These are phyloP conservation scores for Spea hammondii DNA, from an alignment of 2,797 vertebrate species.

Conservation along the genomic window DNA sequence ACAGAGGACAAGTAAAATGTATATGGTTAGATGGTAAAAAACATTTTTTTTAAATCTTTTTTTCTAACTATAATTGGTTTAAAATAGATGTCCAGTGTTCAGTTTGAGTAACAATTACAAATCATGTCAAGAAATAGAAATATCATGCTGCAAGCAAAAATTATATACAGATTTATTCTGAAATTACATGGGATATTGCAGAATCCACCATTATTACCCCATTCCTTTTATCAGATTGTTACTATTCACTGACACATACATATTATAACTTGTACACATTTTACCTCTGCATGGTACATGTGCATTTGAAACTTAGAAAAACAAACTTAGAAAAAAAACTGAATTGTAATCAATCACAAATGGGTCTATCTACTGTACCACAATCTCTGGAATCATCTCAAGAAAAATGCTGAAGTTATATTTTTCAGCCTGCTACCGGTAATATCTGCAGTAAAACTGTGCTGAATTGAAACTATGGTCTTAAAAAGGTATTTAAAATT, in stretches of 20 bases:
- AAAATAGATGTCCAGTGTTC: background rate
- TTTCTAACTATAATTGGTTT: background rate
- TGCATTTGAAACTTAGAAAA: conserved; percentile 17
- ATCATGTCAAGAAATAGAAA: background rate
- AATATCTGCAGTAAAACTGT: conserved; percentile 40
- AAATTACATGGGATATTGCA: too few relatives aligned
- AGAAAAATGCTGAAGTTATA: conserved; percentile 47
- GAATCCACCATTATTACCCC: background rate
- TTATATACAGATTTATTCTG: background rate
- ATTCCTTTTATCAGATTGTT: background rate
- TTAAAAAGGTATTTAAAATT: conserved; percentile 51
- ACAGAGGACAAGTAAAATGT: background rate
- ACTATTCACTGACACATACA: background rate
- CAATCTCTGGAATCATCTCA: conserved; percentile 29
- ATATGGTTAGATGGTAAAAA: background rate
- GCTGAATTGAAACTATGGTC: conserved; percentile 42
- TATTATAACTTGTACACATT: conserved; percentile 11
- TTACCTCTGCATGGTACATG: conserved; percentile 14
- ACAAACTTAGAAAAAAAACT: conserved; percentile 8
- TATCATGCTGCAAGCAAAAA: background rate
- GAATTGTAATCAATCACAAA: conserved; percentile 42
- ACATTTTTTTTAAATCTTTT: too few relatives aligned
- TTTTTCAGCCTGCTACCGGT: conserved; percentile 25
- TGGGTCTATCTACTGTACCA: conserved; percentile 21
- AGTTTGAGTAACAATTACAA: conserved; percentile 4